Conservation (phyloP, 2,113 vertebrate genomes). For the mouse (Mus musculus) region GRCm39 chr4:125029501-125030000, state of each 20-base stretch:
- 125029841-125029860: constrained; percentile 14
- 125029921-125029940: not conserved
- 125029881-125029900: not conserved
- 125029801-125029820: constrained; percentile 11
- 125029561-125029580: not conserved
- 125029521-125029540: constrained; percentile 21
- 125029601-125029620: not conserved
- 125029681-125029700: constrained; percentile 15
- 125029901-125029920: not conserved
- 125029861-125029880: constrained; percentile 39
- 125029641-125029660: constrained; percentile 45
- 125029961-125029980: not conserved
- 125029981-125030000: not conserved
- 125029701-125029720: constrained; percentile 26
- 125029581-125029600: not conserved
- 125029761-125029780: too few species aligned
- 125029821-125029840: constrained; percentile 34
- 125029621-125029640: constrained; percentile 53
- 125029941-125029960: not conserved
- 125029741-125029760: not conserved
- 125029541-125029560: not conserved
- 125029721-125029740: constrained; percentile 48
- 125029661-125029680: not conserved
- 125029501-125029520: constrained; percentile 28
- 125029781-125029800: not conserved